Base-by-base conservation (phyloP, 2,888 invertebrate species). In the Monopis laevigella region DNA sequence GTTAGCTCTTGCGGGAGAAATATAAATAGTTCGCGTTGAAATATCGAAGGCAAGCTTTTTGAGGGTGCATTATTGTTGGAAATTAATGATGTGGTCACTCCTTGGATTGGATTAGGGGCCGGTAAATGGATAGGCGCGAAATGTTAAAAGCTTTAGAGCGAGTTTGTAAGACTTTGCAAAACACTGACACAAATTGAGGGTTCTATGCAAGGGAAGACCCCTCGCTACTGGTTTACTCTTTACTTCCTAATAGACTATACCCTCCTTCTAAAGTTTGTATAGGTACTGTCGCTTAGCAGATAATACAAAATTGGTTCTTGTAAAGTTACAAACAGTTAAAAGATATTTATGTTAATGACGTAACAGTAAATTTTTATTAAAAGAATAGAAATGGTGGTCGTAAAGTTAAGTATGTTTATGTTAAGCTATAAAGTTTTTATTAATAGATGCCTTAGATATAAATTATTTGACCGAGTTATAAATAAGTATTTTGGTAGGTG, bases 41-140 rank as follows among this genome's bases (percentile, higher is more conserved):
- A 74, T 72, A 74, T 72, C 66, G 68, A 57, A 62, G 59, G 55
- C 56, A 58, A 57, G 69, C 66, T 65, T 72, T 69, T 63, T 64
- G 69, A 65, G 77, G 75, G 77, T 64, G 73, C 59, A 64, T 70
- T 72, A 72, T 73, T 67, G 75, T 69, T 59, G 65, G 62, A 68
- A 78, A 80, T 78, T 78, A 78, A 80, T 80, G 80, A 77, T 66
- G 71, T 75, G 78, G 78, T 78, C 78, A 78, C 67, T 51, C 65
- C 65, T 66, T 52, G 62, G 59, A 75, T 77, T 73, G 71, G 70
- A 72, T 75, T 72, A 72, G 65, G 73, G 59, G 51, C 51, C 56
- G 52, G 54, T 52, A 55, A 57, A 59, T 55, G 53, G 57, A 56
- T 55, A 52, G 52, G 60, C 50, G 66, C 56, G 62, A 68, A 65